Evolutionary conservation across 2,797 vertebrate species (phyloP), one percentile per base, ranked within the genome.

Genomic region (Aeoliscus strigatus): DNA sequence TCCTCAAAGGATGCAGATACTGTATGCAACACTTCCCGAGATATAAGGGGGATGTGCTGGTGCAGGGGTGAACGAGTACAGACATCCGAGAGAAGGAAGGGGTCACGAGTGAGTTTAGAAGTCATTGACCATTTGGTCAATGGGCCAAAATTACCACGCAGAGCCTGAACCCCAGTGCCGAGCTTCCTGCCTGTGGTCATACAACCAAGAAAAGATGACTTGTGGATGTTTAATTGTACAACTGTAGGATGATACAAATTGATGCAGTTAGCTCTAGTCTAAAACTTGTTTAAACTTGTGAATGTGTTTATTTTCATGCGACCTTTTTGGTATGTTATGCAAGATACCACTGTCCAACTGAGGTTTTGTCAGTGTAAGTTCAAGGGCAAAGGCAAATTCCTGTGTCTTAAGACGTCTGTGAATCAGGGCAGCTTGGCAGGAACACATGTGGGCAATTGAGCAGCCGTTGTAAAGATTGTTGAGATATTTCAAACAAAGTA

Each of bases 401-500:
- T 86, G 59, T 12, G 50, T 70, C 64, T 80, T 75, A 82, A 82
- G 66, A 70, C 51, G 79, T 83, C 68, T 82, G 79, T 85, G 83
- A 85, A 82, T 84, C 75, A 72, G 75, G 68, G 60, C 51, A 56
- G 51, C 77, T 86, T 86, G 82, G 83, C 85, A 86, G 79, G 69
- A 83, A 72, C 62, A 70, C 65, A 68, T 80, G 77, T 80, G 80
- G 82, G 78, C 80, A 86, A 85, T 81, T 73, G 66, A 80, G 87
- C 83, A 84, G 75, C 81, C 81, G 81, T 86, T 86, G 78, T 84
- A 83, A 84, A 87, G 77, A 82, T 77, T 74, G 72, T 78, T 42
- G 33, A 77, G 77, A 82, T 86, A 88, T 86, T 87, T 88, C 81
- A 88, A 86, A 89, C 85, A 87, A 75, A 76, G 75, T 78, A 46